Evolutionary conservation across 2,113 vertebrate genomes (phyloP).

Genomic region (Heterotilapia buettikoferi): DNA sequence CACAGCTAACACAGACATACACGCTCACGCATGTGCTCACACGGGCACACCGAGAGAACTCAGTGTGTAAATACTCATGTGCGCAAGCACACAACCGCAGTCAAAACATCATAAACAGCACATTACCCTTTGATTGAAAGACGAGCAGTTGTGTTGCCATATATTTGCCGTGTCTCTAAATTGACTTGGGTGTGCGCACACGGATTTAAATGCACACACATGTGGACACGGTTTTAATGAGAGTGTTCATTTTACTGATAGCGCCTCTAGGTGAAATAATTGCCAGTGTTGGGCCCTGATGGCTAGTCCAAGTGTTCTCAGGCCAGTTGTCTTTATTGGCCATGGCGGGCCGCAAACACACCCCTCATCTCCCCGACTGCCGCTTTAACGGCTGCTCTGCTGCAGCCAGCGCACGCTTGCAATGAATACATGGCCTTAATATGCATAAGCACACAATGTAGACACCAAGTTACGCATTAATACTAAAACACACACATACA

Average conservation of each 20-base stretch:
- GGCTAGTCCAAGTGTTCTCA: slow-evolving; percentile 58
- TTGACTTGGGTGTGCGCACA: background rate
- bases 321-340: slow-evolving; percentile 58
- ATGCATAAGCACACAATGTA: slow-evolving; percentile 56
- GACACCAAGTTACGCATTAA: slow-evolving; percentile 46
- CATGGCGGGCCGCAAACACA: slow-evolving; percentile 26
- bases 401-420: slow-evolving; percentile 16
- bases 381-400: slow-evolving; percentile 47
- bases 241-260: slow-evolving; percentile 65
- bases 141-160: slow-evolving; percentile 40
- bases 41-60: background rate
- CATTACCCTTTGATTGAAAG: slow-evolving; percentile 56
- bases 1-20: background rate
- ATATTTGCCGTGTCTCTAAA: slow-evolving; percentile 37
- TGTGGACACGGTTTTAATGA: slow-evolving; percentile 57
- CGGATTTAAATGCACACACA: background rate
- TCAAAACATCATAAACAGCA: slow-evolving; percentile 53
- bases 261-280: slow-evolving; percentile 64
- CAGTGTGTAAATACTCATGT: slow-evolving; percentile 11
- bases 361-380: slow-evolving; percentile 41
- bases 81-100: background rate
- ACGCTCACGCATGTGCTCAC: background rate
- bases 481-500: slow-evolving; percentile 28
- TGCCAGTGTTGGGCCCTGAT: slow-evolving; percentile 52
- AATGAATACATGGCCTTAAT: slow-evolving; percentile 48